These are phyloP conservation scores for Picathartes gymnocephalus DNA, from an alignment of 2,113 vertebrate species.

Conservation along the genomic window DNA sequence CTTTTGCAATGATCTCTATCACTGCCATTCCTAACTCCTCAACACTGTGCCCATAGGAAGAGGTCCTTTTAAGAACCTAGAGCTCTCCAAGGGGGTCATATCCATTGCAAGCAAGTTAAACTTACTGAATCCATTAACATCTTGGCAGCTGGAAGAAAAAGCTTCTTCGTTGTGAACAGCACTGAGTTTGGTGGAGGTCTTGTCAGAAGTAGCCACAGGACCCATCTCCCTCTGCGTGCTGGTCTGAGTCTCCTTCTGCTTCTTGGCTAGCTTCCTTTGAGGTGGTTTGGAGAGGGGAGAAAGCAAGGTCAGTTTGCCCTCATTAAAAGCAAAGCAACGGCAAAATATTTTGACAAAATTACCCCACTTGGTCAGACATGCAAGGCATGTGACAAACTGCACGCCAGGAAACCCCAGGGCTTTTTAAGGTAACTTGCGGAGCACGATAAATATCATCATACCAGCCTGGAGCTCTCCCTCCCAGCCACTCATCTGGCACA, in stretches of 20 bases:
- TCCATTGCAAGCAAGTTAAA: slow-evolving; percentile 63
- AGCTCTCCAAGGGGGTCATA: slow-evolving; percentile 45
- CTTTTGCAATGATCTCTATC: background rate
- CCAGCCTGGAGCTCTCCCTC: background rate
- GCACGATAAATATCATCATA: background rate
- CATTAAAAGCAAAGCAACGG: background rate
- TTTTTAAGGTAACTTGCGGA: background rate
- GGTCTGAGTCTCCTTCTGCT: slow-evolving; percentile 97
- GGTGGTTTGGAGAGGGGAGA: slow-evolving; percentile 71
- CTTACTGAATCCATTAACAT: slow-evolving; percentile 96
- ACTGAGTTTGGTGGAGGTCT: slow-evolving; percentile 88
- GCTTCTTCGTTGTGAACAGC: slow-evolving; percentile 91
- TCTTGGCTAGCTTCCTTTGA: slow-evolving; percentile 96
- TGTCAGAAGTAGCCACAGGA: slow-evolving; percentile 84
- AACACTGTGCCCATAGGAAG: background rate
- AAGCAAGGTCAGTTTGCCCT: slow-evolving; percentile 63
- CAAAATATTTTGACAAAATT: background rate
- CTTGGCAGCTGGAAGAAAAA: slow-evolving; percentile 92
- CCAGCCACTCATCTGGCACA: background rate
- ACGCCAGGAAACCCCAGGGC: background rate
- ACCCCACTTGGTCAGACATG: background rate
- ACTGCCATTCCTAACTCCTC: slow-evolving; percentile 1
- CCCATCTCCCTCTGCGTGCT: slow-evolving; percentile 97
- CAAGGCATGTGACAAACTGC: background rate
- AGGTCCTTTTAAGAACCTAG: slow-evolving; percentile 25